A percentile compares a stretch with the other conserved stretches of the same genome.
Evolutionary conservation across 2,888 invertebrate species (phyloP).

Genomic region (Tanytarsus gracilentus): DNA sequence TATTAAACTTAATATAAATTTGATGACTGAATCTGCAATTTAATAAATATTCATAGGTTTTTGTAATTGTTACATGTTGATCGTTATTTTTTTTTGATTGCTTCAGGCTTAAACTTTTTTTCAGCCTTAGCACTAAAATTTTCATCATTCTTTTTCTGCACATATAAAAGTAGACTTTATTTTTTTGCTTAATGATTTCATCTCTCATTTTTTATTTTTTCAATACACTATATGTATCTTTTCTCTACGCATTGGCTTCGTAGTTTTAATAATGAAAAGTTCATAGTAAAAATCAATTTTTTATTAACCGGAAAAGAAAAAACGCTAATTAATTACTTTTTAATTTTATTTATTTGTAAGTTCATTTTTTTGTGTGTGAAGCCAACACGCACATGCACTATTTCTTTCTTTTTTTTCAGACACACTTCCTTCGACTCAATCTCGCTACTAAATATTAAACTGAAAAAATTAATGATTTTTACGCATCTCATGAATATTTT

Average conservation of each 20-base stretch:
- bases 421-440: too few species aligned
- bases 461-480: too few species aligned
- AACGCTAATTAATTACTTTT: not conserved
- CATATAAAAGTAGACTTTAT: slow-evolving; percentile 10
- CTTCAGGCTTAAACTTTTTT: not conserved
- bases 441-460: too few species aligned
- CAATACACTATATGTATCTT: slow-evolving; percentile 2
- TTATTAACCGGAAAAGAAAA: not conserved
- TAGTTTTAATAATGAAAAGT: not conserved
- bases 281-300: not conserved
- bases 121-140: slow-evolving; percentile 2
- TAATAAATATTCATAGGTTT: slow-evolving; percentile 14
- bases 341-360: too few species aligned
- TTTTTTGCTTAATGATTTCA: slow-evolving; percentile 10
- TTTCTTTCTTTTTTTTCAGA: too few species aligned
- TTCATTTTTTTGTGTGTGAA: too few species aligned
- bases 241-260: slow-evolving; percentile 1
- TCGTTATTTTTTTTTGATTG: slow-evolving; percentile 10
- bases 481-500: too few species aligned
- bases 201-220: slow-evolving; percentile 3
- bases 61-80: slow-evolving; percentile 10
- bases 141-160: slow-evolving; percentile 5
- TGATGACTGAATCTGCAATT: not conserved
- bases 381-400: too few species aligned
- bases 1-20: slow-evolving; percentile 14